Conservation (phyloP, 2,113 vertebrate genomes). For the Neoarius graeffei region DNA sequence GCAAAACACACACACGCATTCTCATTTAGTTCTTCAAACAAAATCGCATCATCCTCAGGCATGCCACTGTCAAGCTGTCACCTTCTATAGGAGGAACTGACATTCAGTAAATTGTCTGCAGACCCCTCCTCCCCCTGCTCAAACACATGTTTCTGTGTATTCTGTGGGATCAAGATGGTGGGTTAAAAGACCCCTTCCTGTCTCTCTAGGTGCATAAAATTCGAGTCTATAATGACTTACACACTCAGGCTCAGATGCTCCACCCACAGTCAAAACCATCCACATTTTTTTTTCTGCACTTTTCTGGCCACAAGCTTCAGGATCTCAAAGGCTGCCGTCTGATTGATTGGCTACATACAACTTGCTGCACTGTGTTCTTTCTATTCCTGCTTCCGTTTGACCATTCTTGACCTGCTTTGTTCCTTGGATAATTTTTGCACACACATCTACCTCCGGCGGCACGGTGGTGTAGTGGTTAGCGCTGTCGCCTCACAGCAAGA, state of each 20-base stretch:
- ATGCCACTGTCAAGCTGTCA: conserved; percentile 24
- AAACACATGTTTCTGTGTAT: conserved; percentile 1
- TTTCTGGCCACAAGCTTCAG: not conserved
- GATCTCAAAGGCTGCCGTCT: not conserved
- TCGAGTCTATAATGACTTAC: not conserved
- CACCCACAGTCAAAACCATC: not conserved
- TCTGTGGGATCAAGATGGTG: not conserved
- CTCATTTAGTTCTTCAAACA: conserved; percentile 51
- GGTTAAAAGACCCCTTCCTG: not conserved
- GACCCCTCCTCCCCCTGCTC: conserved; percentile 18
- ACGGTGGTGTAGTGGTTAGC: too few species aligned
- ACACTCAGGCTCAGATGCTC: not conserved
- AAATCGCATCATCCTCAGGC: conserved; percentile 50
- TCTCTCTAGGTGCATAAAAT: not conserved
- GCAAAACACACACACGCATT: not conserved
- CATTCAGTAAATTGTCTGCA: conserved; percentile 46
- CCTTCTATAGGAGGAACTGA: conserved; percentile 13
- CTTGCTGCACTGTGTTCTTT: not conserved
- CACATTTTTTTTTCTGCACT: not conserved
- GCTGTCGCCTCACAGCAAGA: too few species aligned
- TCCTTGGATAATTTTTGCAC: not conserved
- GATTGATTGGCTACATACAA: not conserved
- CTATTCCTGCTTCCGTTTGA: not conserved
- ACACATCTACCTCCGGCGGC: too few species aligned
- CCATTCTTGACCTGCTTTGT: not conserved